A percentile compares a stretch with the other conserved stretches of the same genome.
phyloP scores from a whole-genome alignment of 2,113 vertebrate species.

The Prunella fulvescens region DNA sequence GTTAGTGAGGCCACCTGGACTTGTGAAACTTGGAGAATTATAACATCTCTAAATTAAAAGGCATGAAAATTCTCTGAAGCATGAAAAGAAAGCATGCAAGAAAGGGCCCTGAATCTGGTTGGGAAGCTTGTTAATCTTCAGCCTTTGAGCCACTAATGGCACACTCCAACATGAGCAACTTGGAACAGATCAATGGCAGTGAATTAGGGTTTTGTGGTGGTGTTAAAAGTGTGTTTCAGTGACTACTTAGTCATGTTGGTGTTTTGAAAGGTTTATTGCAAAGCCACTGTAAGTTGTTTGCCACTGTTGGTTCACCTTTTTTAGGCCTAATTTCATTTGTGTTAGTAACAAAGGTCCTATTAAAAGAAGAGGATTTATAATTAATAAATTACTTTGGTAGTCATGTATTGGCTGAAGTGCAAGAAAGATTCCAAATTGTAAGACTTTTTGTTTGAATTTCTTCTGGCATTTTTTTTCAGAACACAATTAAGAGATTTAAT shows the following conservation, averaged over 20 bases:
- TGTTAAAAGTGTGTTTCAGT: not conserved
- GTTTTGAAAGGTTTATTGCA: not conserved
- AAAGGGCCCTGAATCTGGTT: not conserved
- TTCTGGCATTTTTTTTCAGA: not conserved
- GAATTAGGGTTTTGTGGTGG: not conserved
- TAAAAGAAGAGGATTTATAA: not conserved
- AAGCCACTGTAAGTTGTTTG: not conserved
- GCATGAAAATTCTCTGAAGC: slow-evolving; percentile 10
- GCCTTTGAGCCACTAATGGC: slow-evolving; percentile 15
- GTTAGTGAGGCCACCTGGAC: not conserved
- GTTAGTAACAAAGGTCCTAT: not conserved
- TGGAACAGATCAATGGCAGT: not conserved
- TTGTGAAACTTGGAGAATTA: slow-evolving; percentile 34
- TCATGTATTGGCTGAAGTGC: not conserved
- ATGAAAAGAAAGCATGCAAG: not conserved
- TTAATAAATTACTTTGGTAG: not conserved
- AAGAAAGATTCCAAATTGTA: not conserved
- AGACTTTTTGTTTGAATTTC: not conserved
- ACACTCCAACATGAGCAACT: not conserved
- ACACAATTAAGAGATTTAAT: not conserved
- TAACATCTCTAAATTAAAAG: slow-evolving; percentile 33
- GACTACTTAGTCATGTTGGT: not conserved
- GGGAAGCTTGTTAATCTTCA: not conserved
- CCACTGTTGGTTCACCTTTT: not conserved
- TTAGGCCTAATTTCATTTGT: not conserved